phyloP scores from a whole-genome alignment of 2,888 invertebrate genomes.

The Alcis repandata region DNA sequence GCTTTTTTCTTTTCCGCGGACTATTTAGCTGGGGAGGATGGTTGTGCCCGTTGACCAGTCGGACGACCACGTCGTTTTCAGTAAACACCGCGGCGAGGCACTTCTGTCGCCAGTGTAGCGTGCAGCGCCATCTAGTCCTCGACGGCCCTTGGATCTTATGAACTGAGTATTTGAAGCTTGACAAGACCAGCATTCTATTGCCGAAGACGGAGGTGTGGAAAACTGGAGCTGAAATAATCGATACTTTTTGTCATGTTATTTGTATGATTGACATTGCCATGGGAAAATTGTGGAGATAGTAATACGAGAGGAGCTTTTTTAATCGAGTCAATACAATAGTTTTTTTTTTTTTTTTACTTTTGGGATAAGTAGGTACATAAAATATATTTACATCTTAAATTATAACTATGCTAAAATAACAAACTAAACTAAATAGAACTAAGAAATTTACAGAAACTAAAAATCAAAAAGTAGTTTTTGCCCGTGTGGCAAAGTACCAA shows the following conservation, averaged over 20 bases:
- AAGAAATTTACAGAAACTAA: no score
- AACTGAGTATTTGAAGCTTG: slow-evolving; percentile 22
- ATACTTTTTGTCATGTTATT: not conserved
- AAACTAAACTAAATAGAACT: no score
- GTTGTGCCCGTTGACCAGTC: slow-evolving; percentile 24
- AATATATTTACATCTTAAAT: no score
- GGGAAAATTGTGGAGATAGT: no score
- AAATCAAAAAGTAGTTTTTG: no score
- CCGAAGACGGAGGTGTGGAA: slow-evolving; percentile 14
- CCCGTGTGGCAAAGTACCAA: no score
- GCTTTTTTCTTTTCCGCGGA: not conserved
- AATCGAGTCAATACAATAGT: no score
- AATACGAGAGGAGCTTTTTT: no score
- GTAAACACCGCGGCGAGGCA: slow-evolving; percentile 24
- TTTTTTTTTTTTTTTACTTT: no score
- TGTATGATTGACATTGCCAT: not conserved
- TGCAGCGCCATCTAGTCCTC: slow-evolving; percentile 25
- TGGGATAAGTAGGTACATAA: no score
- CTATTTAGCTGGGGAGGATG: slow-evolving; percentile 20
- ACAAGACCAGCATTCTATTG: slow-evolving; percentile 20
- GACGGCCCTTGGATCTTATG: slow-evolving; percentile 7
- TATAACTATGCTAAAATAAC: no score
- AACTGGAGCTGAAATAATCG: slow-evolving; percentile 1
- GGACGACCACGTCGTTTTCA: not conserved
- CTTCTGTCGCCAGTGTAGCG: not conserved